phyloP scores from a whole-genome alignment of 2,113 vertebrate genomes.

The Alexandromys fortis region DNA sequence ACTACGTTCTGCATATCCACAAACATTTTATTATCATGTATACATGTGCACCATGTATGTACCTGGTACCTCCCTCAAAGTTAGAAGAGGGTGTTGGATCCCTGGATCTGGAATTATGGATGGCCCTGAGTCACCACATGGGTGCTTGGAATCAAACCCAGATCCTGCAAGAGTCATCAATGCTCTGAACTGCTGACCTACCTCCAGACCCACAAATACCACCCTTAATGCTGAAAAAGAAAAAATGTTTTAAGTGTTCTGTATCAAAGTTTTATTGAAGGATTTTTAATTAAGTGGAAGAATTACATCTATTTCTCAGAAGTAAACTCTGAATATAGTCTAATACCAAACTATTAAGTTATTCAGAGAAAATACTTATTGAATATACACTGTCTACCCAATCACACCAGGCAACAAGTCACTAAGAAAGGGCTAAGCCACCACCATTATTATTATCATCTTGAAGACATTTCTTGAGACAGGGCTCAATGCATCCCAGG shows the following conservation, averaged over 20 bases:
- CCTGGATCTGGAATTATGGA: neutral
- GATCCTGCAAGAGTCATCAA: neutral
- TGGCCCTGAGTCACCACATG: too few species aligned
- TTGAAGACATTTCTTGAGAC: neutral
- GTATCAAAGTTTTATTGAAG: slow-evolving; percentile 29
- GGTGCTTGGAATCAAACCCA: neutral
- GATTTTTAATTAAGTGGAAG: slow-evolving; percentile 35
- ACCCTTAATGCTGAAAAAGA: neutral
- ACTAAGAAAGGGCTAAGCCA: neutral
- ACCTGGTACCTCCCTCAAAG: neutral
- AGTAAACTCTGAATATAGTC: slow-evolving; percentile 20
- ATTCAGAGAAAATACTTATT: neutral
- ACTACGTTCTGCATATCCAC: neutral
- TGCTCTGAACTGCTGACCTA: neutral
- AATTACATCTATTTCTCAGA: slow-evolving; percentile 15
- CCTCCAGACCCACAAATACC: neutral
- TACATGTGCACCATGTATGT: neutral
- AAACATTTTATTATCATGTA: neutral
- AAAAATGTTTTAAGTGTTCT: neutral
- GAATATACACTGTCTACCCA: neutral
- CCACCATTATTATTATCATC: neutral
- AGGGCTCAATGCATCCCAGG: neutral
- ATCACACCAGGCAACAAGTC: slow-evolving; percentile 10
- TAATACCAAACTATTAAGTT: neutral
- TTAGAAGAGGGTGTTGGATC: neutral